Conservation (phyloP, 2,888 invertebrate species). For the Pseudeuparius sepicola region DNA sequence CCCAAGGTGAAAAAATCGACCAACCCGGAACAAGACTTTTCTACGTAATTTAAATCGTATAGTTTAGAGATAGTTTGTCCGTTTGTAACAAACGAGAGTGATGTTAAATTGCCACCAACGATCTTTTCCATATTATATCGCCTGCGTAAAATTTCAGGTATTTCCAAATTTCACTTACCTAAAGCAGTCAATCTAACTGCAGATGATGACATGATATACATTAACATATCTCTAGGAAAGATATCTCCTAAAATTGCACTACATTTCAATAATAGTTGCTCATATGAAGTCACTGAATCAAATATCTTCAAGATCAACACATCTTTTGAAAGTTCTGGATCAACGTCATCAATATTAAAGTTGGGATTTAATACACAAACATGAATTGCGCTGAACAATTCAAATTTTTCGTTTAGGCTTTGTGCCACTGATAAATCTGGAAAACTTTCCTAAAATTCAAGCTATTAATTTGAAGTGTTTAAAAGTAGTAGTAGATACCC, state of each 20-base stretch:
- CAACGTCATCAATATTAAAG: conserved; percentile 44
- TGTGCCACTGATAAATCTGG: conserved; percentile 24
- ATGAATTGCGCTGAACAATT: conserved; percentile 30
- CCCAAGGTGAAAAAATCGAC: too few species aligned
- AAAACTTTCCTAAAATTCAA: conserved; percentile 26
- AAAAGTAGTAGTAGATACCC: conserved; percentile 29
- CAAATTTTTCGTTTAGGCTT: conserved; percentile 20
- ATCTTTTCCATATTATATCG: too few species aligned
- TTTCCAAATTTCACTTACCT: too few species aligned
- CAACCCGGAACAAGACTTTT: too few species aligned
- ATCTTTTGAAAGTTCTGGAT: conserved; percentile 47
- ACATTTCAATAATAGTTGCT: conserved; percentile 55
- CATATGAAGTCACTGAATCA: conserved; percentile 52
- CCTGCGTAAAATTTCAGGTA: too few species aligned
- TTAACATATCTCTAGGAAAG: conserved; percentile 51
- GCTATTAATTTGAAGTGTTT: not conserved
- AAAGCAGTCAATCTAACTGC: conserved; percentile 42
- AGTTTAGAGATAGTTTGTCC: too few species aligned
- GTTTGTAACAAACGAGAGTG: too few species aligned
- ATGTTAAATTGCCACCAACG: too few species aligned
- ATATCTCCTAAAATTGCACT: conserved; percentile 53
- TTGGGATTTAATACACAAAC: conserved; percentile 43
- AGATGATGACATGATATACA: conserved; percentile 44
- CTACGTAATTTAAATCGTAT: too few species aligned
- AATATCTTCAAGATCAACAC: conserved; percentile 53